Conservation (phyloP, 2,797 vertebrate genomes). For the Orestias chungarensis region DNA sequence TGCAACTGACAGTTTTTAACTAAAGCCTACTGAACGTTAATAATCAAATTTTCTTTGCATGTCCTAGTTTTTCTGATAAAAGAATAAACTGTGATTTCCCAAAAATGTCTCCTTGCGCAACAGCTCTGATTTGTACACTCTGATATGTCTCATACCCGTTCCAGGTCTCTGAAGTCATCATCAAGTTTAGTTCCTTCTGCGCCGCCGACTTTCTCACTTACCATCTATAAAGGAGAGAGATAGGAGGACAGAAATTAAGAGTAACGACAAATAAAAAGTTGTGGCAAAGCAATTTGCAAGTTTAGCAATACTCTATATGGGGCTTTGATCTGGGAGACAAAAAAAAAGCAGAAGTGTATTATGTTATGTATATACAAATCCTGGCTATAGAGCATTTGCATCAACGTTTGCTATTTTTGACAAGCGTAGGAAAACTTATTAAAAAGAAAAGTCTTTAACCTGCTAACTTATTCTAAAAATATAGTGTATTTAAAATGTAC, state of each 20-base stretch:
- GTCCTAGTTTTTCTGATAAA: neutral
- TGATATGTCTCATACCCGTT: constrained; percentile 84
- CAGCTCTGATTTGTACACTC: constrained; percentile 3
- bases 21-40: neutral
- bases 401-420: neutral
- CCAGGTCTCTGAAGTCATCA: constrained; percentile 97
- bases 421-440: neutral
- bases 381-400: neutral
- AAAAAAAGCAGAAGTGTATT: constrained; percentile 16
- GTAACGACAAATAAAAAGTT: neutral
- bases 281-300: constrained; percentile 4
- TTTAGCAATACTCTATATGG: constrained; percentile 30
- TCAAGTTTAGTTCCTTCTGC: constrained; percentile 98
- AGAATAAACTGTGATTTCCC: neutral
- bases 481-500: neutral
- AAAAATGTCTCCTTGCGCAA: neutral
- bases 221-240: constrained; percentile 83
- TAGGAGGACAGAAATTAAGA: neutral
- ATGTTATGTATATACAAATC: constrained; percentile 10
- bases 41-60: neutral
- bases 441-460: neutral
- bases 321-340: constrained; percentile 30
- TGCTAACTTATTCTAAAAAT: neutral
- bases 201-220: constrained; percentile 98
- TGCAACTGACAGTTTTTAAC: neutral